Evolutionary conservation across 2,797 vertebrate genomes (phyloP).

Genomic region (Hydrophis major): DNA sequence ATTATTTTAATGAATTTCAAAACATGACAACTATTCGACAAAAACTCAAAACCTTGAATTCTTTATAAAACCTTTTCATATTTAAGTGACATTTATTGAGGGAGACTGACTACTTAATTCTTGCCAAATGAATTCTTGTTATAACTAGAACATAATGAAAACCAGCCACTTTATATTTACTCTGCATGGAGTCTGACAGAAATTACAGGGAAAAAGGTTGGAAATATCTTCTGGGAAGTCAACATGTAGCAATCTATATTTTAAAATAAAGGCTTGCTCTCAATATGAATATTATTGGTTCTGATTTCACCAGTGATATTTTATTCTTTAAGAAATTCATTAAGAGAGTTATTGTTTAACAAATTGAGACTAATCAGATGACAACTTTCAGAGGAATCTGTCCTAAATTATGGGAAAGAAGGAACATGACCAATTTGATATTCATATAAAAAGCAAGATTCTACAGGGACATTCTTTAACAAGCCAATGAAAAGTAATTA

Average conservation of each 20-base stretch:
- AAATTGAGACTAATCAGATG: not conserved
- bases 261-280: not conserved
- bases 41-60: conserved; percentile 64
- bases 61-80: conserved; percentile 65
- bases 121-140: conserved; percentile 55
- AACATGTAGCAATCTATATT: not conserved
- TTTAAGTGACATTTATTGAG: conserved; percentile 52
- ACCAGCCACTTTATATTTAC: not conserved
- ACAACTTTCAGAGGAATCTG: conserved; percentile 20
- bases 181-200: not conserved
- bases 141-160: not conserved
- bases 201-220: not conserved
- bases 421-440: not conserved
- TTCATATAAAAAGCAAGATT: conserved; percentile 11
- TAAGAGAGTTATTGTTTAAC: conserved; percentile 20
- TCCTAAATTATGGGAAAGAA: conserved; percentile 31
- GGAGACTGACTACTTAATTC: conserved; percentile 57
- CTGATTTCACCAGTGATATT: not conserved
- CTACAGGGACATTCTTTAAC: conserved; percentile 43
- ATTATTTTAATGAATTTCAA: conserved; percentile 67
- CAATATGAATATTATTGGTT: not conserved
- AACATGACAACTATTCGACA: conserved; percentile 58
- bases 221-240: not conserved
- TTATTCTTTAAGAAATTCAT: conserved; percentile 24
- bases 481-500: conserved; percentile 21